These are phyloP conservation scores for Balanococcus diminutus DNA, from an alignment of 2,888 invertebrate genomes.

Conservation along the genomic window DNA sequence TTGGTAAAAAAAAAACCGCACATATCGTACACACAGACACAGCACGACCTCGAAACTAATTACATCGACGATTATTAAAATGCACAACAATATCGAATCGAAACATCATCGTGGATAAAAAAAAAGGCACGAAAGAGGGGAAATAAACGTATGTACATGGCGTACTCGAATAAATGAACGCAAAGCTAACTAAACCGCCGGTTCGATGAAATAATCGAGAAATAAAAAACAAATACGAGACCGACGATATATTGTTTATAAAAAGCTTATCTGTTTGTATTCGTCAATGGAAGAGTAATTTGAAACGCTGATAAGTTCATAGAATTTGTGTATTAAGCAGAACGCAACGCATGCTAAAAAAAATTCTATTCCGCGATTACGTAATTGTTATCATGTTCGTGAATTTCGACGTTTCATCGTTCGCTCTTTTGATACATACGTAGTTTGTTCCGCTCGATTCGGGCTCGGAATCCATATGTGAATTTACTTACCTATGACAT, in stretches of 20 bases:
- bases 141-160: background rate
- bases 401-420: background rate
- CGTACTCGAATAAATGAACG: background rate
- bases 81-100: background rate
- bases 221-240: background rate
- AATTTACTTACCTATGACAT: background rate
- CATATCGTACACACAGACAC: background rate
- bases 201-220: background rate
- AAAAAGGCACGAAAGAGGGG: background rate
- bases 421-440: background rate
- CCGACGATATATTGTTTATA: slow-evolving; percentile 1
- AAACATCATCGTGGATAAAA: background rate
- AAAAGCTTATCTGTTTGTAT: slow-evolving; percentile 26
- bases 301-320: slow-evolving; percentile 33
- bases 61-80: background rate
- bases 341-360: slow-evolving; percentile 9
- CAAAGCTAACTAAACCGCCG: background rate
- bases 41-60: background rate
- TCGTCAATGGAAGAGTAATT: slow-evolving; percentile 29
- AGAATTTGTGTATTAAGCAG: background rate
- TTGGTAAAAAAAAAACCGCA: background rate
- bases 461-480: background rate
- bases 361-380: background rate
- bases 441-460: background rate
- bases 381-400: background rate